Evolutionary conservation across 2,113 vertebrate genomes (phyloP).

Genomic region (Zeus faber): DNA sequence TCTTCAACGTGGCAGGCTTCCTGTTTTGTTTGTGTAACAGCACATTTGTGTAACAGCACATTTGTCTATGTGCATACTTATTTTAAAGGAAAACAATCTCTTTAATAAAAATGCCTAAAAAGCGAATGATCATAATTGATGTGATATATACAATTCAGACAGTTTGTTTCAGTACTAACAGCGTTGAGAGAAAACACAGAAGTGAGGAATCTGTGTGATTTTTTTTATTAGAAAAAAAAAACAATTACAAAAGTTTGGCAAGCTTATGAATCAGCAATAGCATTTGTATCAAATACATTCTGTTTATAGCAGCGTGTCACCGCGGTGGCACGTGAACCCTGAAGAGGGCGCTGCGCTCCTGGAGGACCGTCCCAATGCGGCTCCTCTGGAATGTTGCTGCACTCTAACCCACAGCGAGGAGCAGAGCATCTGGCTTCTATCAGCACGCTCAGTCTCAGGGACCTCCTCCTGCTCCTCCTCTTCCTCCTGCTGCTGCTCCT

Average conservation of each 20-base stretch:
- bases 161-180: background rate
- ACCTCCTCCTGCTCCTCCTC: slow-evolving; percentile 33
- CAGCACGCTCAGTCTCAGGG: slow-evolving; percentile 9
- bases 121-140: no score
- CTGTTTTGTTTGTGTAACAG: background rate
- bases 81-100: background rate
- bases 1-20: no score
- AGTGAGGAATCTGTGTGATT: slow-evolving; percentile 3
- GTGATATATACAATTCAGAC: no score
- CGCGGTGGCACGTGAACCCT: slow-evolving; percentile 55
- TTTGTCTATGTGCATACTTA: background rate
- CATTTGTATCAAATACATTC: slow-evolving; percentile 71
- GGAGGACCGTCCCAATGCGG: slow-evolving; percentile 43
- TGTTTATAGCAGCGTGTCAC: slow-evolving; percentile 49
- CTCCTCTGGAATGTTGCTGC: slow-evolving; percentile 72
- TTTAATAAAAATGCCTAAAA: background rate
- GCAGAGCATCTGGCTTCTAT: background rate
- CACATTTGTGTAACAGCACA: background rate
- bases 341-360: slow-evolving; percentile 49
- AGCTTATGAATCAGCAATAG: slow-evolving; percentile 46
- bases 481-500: no score
- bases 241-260: slow-evolving; percentile 63
- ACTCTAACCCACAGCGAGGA: slow-evolving; percentile 39
- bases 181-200: slow-evolving; percentile 18
- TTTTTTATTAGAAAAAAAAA: slow-evolving; percentile 66